Conservation (phyloP, 2,797 vertebrate genomes). For the Threskiornis aethiopicus region DNA sequence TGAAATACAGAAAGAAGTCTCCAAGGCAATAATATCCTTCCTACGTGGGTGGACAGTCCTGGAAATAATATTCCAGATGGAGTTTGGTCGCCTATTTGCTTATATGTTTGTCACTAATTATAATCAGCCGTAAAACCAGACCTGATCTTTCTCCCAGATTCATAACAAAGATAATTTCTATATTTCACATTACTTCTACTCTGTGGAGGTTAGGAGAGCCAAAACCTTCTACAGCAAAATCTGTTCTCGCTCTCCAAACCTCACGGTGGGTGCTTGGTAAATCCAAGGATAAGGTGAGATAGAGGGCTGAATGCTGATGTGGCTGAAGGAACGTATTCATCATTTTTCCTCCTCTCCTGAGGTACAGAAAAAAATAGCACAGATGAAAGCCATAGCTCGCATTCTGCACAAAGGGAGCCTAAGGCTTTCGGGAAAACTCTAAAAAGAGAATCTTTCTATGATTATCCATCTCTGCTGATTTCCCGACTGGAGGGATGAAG, state of each 20-base stretch:
- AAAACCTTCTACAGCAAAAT: background rate
- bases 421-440: background rate
- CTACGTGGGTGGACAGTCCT: background rate
- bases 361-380: background rate
- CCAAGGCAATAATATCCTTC: slow-evolving; percentile 26
- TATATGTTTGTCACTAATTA: slow-evolving; percentile 28
- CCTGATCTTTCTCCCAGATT: slow-evolving; percentile 14
- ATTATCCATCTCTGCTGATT: background rate
- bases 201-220: background rate
- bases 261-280: background rate
- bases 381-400: background rate
- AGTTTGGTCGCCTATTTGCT: background rate
- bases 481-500: background rate
- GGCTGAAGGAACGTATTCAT: background rate
- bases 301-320: background rate
- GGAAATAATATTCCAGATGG: slow-evolving; percentile 48
- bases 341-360: background rate
- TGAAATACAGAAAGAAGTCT: slow-evolving; percentile 9
- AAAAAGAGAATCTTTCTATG: background rate
- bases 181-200: background rate
- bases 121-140: background rate
- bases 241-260: background rate
- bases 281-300: background rate
- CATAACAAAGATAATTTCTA: background rate
- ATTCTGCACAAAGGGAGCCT: background rate